phyloP scores from a whole-genome alignment of 2,797 vertebrate species.

The Poeciliopsis paucimaculata region DNA sequence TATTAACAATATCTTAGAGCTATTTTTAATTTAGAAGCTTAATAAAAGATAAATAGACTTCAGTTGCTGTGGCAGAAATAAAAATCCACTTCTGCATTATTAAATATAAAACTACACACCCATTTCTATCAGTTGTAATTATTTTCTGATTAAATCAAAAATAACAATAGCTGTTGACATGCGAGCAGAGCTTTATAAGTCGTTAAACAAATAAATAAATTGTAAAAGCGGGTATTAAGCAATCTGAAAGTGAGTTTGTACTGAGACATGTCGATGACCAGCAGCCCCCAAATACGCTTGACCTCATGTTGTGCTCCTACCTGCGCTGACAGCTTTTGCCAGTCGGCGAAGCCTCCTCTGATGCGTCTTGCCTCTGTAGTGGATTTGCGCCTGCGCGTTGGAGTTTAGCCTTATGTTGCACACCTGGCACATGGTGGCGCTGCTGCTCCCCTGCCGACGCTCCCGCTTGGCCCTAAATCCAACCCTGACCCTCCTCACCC shows the following conservation, averaged over 20 bases:
- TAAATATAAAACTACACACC: no score
- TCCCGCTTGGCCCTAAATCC: conserved; percentile 85
- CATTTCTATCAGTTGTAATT: no score
- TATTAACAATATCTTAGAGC: no score
- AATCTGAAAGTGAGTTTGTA: not conserved
- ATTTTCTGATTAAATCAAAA: no score
- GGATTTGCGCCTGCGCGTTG: conserved; percentile 91
- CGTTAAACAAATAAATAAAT: not conserved
- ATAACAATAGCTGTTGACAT: no score
- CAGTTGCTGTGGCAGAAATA: no score
- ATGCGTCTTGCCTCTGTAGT: conserved; percentile 94
- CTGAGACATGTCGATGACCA: not conserved
- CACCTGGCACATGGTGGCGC: conserved; percentile 90
- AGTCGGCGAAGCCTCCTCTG: conserved; percentile 91
- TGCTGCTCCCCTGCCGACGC: conserved; percentile 82
- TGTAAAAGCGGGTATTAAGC: not conserved
- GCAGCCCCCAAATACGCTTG: not conserved
- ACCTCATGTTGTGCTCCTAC: conserved; percentile 70
- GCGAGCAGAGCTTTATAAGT: no score
- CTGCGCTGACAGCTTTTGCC: conserved; percentile 82
- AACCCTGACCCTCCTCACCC: conserved; percentile 51
- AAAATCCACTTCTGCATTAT: no score
- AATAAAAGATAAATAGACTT: no score
- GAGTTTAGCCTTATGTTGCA: conserved; percentile 96
- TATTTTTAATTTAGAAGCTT: no score